phyloP scores from a whole-genome alignment of 2,888 invertebrate genomes.

The Arctia plantaginis region DNA sequence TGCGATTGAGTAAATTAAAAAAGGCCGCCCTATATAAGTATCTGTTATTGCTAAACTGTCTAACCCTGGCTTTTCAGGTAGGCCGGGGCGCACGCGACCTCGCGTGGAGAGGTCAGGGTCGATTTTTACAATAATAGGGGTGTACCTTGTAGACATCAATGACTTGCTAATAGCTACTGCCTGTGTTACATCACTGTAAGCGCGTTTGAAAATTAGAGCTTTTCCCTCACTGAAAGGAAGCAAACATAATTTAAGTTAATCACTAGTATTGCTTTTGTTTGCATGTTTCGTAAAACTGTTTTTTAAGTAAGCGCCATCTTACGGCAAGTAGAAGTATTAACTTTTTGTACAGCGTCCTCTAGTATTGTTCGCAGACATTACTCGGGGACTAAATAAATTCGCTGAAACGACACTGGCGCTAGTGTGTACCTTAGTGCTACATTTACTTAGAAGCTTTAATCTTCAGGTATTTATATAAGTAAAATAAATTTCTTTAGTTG shows the following conservation, averaged over 20 bases:
- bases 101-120: slow-evolving; percentile 72
- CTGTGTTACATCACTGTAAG: slow-evolving; percentile 37
- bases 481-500: not conserved
- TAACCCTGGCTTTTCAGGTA: slow-evolving; percentile 65
- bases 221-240: not conserved
- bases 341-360: slow-evolving; percentile 63
- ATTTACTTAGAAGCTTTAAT: not conserved
- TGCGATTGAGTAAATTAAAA: slow-evolving; percentile 16
- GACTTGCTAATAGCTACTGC: slow-evolving; percentile 60
- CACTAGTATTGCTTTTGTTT: not conserved
- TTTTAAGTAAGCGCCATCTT: slow-evolving; percentile 58
- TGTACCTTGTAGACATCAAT: slow-evolving; percentile 59
- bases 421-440: slow-evolving; percentile 9
- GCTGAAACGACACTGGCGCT: slow-evolving; percentile 34
- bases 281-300: not conserved
- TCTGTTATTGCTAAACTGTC: slow-evolving; percentile 54
- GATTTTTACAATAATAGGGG: slow-evolving; percentile 40
- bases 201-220: slow-evolving; percentile 23
- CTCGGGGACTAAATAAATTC: slow-evolving; percentile 12
- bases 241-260: not conserved
- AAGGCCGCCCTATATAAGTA: slow-evolving; percentile 25
- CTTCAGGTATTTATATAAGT: not conserved
- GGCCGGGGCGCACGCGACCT: slow-evolving; percentile 65
- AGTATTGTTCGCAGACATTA: slow-evolving; percentile 14
- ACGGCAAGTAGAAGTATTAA: slow-evolving; percentile 61